Conservation (phyloP, 2,888 invertebrate species). For the Eupithecia vulgata region DNA sequence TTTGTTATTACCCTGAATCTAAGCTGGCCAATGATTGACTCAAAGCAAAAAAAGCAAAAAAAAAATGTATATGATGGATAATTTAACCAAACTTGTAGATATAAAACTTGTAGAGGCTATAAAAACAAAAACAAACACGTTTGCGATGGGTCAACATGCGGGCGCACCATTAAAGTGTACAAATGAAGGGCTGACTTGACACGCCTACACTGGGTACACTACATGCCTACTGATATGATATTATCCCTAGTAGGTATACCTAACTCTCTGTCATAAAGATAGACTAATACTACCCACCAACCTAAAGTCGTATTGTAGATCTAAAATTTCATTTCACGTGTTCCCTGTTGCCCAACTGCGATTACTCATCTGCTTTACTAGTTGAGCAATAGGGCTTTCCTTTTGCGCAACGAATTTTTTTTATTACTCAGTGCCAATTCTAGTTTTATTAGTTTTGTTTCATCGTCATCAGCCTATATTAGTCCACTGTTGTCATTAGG, state of each 20-base stretch:
- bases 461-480: no score
- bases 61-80: no score
- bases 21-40: no score
- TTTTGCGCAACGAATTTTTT: neutral
- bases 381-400: neutral
- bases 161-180: neutral
- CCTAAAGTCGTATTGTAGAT: neutral
- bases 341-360: neutral
- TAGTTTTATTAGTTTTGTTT: no score
- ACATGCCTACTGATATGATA: neutral
- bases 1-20: no score
- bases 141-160: neutral
- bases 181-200: neutral
- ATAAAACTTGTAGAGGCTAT: neutral
- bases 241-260: neutral
- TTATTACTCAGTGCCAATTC: no score
- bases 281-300: no score
- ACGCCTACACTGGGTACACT: neutral
- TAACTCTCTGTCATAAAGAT: no score
- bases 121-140: neutral
- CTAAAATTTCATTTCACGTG: neutral
- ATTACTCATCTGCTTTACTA: neutral
- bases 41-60: no score
- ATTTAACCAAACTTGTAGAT: no score
- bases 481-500: no score